Percentiles rank a stretch among this genome's conserved stretches.
Evolutionary conservation across 2,113 vertebrate species (phyloP).

Genomic region (Noctilio leporinus): DNA sequence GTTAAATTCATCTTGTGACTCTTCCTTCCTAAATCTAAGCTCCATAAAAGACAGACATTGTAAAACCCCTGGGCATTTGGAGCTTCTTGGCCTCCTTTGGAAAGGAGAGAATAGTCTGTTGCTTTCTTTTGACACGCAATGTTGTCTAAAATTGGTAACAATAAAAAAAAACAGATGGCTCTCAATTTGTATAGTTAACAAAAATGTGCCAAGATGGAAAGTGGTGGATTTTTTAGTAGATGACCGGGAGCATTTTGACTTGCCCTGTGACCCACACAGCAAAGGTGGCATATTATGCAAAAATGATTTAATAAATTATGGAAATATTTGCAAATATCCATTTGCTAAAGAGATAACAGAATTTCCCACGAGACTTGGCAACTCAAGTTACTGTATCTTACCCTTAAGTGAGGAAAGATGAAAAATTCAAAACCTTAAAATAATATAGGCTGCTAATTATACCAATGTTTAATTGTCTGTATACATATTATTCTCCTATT

Average conservation of each 20-base stretch:
- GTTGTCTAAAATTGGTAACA: not conserved
- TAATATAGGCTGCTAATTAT: constrained; percentile 3
- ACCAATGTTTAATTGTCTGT: not conserved
- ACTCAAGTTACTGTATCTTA: constrained; percentile 3
- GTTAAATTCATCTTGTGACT: not conserved
- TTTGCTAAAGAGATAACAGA: constrained; percentile 8
- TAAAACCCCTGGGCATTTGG: not conserved
- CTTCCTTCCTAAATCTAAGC: not conserved
- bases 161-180: not conserved
- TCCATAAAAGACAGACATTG: not conserved
- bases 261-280: not conserved
- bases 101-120: not conserved
- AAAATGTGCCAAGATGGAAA: not conserved
- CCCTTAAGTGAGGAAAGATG: not conserved
- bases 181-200: not conserved
- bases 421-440: constrained; percentile 16
- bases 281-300: not conserved
- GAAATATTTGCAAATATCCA: constrained; percentile 8
- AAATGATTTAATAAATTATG: constrained; percentile 1
- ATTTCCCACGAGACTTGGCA: not conserved
- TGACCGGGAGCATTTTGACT: not conserved
- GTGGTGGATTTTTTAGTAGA: not conserved
- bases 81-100: not conserved
- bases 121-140: not conserved
- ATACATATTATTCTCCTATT: not conserved